Evolutionary conservation across 1,140 invertebrate species (phyloP).

Genomic region (Musca vetustissima): DNA sequence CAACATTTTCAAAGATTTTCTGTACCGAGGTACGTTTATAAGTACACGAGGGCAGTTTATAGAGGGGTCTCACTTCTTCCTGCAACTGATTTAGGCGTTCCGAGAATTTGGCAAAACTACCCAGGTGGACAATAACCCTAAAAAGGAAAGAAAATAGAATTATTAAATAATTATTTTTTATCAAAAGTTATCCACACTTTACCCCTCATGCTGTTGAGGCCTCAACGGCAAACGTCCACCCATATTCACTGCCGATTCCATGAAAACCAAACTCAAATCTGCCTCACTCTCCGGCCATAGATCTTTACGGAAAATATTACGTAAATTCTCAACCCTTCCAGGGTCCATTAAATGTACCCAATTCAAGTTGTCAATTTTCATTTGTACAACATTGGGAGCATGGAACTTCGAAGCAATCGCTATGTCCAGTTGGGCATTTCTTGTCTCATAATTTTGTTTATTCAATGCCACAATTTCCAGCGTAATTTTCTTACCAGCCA

Average conservation of each 20-base stretch:
- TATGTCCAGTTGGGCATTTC: conserved; percentile 65
- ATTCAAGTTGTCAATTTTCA: conserved; percentile 88
- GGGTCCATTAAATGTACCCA: conserved; percentile 55
- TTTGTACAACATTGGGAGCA: conserved; percentile 75
- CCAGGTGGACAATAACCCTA: conserved; percentile 79
- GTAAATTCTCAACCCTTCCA: conserved; percentile 65
- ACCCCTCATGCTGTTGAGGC: conserved; percentile 86
- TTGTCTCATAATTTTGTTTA: conserved; percentile 75
- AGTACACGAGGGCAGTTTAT: conserved; percentile 74
- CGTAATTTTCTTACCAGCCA: conserved; percentile 60
- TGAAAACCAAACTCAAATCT: conserved; percentile 78
- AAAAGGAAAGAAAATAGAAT: conserved; percentile 34
- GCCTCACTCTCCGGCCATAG: conserved; percentile 64
- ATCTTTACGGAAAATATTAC: conserved; percentile 71
- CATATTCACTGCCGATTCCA: conserved; percentile 79
- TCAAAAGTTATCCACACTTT: conserved; percentile 34
- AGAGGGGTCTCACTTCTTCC: conserved; percentile 78
- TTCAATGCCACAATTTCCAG: conserved; percentile 77
- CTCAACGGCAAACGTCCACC: conserved; percentile 79
- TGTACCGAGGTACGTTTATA: conserved; percentile 86
- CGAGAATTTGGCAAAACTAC: conserved; percentile 75
- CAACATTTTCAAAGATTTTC: conserved; percentile 74
- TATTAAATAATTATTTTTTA: not conserved
- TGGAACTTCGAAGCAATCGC: conserved; percentile 67
- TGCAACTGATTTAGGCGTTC: conserved; percentile 71